Conservation (phyloP, 53 echinoderm and acorn worm species). For the Hippasteria phrygiana region DNA sequence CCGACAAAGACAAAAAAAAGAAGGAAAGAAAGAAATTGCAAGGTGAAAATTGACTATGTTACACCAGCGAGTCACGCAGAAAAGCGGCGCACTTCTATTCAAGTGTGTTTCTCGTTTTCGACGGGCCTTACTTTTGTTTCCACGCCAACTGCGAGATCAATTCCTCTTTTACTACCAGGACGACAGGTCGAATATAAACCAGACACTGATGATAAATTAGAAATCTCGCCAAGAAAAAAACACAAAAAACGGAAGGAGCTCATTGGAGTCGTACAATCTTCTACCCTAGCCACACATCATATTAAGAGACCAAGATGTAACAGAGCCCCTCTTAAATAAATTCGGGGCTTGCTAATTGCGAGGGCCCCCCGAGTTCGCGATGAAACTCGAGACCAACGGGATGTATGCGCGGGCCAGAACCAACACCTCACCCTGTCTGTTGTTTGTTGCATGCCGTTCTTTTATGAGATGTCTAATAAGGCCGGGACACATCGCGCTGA, state of each 20-base stretch:
- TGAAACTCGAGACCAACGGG: constrained; percentile 59
- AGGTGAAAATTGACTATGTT: not conserved
- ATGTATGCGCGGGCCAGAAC: constrained; percentile 53
- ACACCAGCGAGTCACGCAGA: constrained; percentile 21
- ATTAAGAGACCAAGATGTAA: constrained; percentile 37
- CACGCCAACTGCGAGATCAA: constrained; percentile 22
- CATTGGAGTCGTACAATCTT: not conserved
- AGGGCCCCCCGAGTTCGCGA: constrained; percentile 14
- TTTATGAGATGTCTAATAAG: constrained; percentile 58
- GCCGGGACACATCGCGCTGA: not conserved
- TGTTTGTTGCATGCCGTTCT: constrained; percentile 38
- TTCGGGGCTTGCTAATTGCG: constrained; percentile 60
- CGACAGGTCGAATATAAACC: constrained; percentile 45
- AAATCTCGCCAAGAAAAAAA: not conserved
- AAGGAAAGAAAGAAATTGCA: not conserved
- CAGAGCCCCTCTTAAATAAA: constrained; percentile 58
- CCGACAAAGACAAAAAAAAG: not conserved
- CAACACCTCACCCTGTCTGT: constrained; percentile 55
- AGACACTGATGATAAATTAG: constrained; percentile 49
- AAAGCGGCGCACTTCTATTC: constrained; percentile 17
- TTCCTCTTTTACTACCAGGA: constrained; percentile 24
- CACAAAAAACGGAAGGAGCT: not conserved
- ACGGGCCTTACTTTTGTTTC: not conserved
- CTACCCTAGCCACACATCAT: not conserved
- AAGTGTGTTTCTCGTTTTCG: not conserved